A percentile compares a stretch with the other conserved stretches of the same genome.
phyloP scores from a whole-genome alignment of 2,113 vertebrate genomes.

The Paraplagusia blochii region DNA sequence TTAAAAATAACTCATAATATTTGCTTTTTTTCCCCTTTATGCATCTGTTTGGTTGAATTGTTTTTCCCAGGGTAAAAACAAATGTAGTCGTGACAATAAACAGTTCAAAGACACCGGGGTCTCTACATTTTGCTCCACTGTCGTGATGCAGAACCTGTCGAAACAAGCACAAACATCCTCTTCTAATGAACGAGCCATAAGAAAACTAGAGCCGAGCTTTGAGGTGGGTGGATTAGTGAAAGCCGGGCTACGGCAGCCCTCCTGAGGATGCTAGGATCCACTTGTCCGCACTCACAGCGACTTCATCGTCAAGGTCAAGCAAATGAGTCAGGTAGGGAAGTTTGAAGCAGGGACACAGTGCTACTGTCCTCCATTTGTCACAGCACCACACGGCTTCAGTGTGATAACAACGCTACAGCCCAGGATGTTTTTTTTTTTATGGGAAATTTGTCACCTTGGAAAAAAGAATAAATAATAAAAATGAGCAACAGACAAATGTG shows the following conservation, averaged over 20 bases:
- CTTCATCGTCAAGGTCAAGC: constrained; percentile 67
- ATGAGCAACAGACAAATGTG: too few species aligned
- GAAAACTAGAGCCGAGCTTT: constrained; percentile 25
- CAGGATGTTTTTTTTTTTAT: too few species aligned
- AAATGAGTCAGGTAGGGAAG: constrained; percentile 67
- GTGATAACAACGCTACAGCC: constrained; percentile 31
- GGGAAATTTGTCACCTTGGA: too few species aligned
- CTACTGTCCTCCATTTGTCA: constrained; percentile 57
- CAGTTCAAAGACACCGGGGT: too few species aligned
- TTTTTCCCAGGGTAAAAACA: too few species aligned
- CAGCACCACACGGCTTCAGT: constrained; percentile 31
- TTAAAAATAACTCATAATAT: too few species aligned
- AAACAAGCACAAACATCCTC: constrained; percentile 39
- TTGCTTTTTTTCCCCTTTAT: too few species aligned
- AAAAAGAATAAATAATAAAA: too few species aligned
- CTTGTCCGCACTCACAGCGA: constrained; percentile 49
- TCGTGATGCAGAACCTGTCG: constrained; percentile 40
- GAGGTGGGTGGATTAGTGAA: constrained; percentile 40
- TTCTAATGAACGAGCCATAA: constrained; percentile 50
- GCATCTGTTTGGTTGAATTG: too few species aligned
- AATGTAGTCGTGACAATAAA: constrained; percentile 20
- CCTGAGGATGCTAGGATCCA: constrained; percentile 56
- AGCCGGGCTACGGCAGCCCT: constrained; percentile 35
- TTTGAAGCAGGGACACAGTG: constrained; percentile 41
- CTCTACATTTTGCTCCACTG: constrained; percentile 23